Evolutionary conservation across 2,113 vertebrate genomes (phyloP), one percentile per base, ranked within the genome.

Genomic region (Rhadina sibilatrix): DNA sequence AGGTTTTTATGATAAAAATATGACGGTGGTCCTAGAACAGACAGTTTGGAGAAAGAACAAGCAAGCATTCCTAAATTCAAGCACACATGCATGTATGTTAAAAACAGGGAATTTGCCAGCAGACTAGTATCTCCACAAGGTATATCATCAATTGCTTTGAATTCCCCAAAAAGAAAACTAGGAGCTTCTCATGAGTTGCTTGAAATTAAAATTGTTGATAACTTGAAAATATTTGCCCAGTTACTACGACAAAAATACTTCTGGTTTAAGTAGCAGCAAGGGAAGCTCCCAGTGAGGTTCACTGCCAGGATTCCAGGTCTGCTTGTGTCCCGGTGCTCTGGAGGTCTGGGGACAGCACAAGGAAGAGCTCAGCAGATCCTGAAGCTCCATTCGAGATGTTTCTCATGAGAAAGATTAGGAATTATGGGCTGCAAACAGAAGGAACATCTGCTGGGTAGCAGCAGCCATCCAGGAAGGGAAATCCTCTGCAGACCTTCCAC

Each of bases 1-100:
- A 5, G 11, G 0, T 24, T 61, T 40, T n/a, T 11, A n/a, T 12
- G 5, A 22, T 9, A 35, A 63, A 91, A 86, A 61, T 21, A 12
- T 1, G 5, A 28, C 0, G 1, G 16, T 25, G 15, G 60, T 61
- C 35, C 5, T 24, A 11, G 33, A 70, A n/a, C 3, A n/a, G 27
- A 33, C 64, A 70, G 76, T 37, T 2, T 61, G 57, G 47, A 61
- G 31, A 19, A 77, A 33, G 31, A 83, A 46, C 0, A 28, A 53
- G 37, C 1, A 0, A 24, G 15, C 0, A 0, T 15, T 49, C 37
- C 78, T 11, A 3, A 60, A 59, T 19, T 5, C 27, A 35, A 27
- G 42, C 21, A 19, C 25, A 1, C 0, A 2, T 11, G 40, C 11
- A 11, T 0, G 0, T 3, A 11, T 2, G 37, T 21, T 44, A 56